Evolutionary conservation across 2,113 vertebrate species (phyloP).

Genomic region (Rhodinocichla rosea): DNA sequence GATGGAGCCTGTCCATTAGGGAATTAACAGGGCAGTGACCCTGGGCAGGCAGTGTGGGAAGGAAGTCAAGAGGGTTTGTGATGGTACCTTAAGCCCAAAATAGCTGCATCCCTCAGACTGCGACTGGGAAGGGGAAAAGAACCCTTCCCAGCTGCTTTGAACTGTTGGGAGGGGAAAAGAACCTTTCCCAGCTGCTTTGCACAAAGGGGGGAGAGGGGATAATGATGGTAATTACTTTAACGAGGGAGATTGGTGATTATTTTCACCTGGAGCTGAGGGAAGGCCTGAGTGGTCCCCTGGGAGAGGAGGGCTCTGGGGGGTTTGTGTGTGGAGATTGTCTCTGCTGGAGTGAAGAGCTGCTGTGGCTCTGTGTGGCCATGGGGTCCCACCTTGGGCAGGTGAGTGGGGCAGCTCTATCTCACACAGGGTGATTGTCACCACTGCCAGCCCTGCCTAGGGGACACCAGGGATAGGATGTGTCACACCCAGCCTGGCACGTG

Average conservation of each 20-base stretch:
- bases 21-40: not conserved
- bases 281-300: not conserved
- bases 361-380: rapidly evolving
- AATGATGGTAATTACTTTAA: not conserved
- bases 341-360: not conserved
- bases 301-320: not conserved
- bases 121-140: not conserved
- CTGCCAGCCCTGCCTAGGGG: not conserved
- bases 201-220: rapidly evolving
- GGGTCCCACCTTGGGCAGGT: not conserved
- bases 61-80: not conserved
- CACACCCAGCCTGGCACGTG: rapidly evolving
- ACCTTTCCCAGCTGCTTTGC: not conserved
- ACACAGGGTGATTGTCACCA: rapidly evolving
- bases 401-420: not conserved
- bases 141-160: not conserved
- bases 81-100: not conserved
- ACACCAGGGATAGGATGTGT: rapidly evolving
- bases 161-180: not conserved
- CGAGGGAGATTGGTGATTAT: not conserved
- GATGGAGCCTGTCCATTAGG: not conserved
- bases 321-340: rapidly evolving
- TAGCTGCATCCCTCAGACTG: not conserved
- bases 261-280: not conserved
- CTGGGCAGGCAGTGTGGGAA: rapidly evolving